These are phyloP conservation scores for Phalera bucephala DNA, from an alignment of 2,888 invertebrate species.

Conservation along the genomic window DNA sequence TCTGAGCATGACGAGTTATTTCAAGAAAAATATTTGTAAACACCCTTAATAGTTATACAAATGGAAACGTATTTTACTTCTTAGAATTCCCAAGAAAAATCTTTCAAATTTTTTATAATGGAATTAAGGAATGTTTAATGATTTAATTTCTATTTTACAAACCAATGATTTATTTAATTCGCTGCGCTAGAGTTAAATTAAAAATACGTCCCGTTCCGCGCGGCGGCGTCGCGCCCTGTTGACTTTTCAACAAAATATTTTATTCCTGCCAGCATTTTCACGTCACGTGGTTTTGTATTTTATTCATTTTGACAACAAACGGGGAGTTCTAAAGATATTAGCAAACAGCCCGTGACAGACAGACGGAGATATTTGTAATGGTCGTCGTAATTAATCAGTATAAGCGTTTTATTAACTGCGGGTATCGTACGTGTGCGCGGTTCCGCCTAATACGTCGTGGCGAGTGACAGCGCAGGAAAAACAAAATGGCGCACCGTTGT, in stretches of 20 bases:
- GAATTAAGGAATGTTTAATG: conserved; percentile 14
- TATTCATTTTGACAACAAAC: conserved; percentile 33
- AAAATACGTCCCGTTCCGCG: conserved; percentile 49
- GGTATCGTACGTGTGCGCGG: conserved; percentile 45
- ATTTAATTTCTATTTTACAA: conserved; percentile 27
- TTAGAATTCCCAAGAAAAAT: no score
- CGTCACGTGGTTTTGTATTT: conserved; percentile 26
- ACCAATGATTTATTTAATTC: conserved; percentile 48
- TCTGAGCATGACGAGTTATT: no score
- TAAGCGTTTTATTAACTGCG: conserved; percentile 69
- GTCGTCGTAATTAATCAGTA: conserved; percentile 65
- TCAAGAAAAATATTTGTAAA: not conserved
- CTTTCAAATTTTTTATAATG: conserved; percentile 18
- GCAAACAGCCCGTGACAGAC: conserved; percentile 40
- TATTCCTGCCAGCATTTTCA: conserved; percentile 51
- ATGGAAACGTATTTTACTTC: no score
- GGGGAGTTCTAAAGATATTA: conserved; percentile 38
- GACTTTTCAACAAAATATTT: conserved; percentile 43
- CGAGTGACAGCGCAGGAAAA: conserved; percentile 42
- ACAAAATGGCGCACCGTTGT: conserved; percentile 30
- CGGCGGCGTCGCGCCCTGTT: conserved; percentile 16
- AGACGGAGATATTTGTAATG: conserved; percentile 43
- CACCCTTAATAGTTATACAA: not conserved
- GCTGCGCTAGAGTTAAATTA: conserved; percentile 41
- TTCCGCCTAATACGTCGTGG: conserved; percentile 61